Evolutionary conservation across 2,113 vertebrate species (phyloP).

Genomic region (Hiodon alosoides): DNA sequence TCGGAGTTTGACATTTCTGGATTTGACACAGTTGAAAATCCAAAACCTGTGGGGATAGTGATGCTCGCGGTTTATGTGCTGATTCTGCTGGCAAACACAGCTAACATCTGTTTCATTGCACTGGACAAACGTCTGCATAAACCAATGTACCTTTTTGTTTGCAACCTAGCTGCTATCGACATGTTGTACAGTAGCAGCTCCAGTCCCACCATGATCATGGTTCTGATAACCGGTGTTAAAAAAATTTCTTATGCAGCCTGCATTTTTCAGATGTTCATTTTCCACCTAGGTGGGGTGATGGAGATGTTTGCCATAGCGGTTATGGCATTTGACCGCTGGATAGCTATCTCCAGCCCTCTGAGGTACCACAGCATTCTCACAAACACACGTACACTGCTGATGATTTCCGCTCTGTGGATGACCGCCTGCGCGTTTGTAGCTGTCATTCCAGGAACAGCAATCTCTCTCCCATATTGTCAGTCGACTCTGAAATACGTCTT

Average conservation of each 20-base stretch:
- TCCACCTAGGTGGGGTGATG: slow-evolving; percentile 28
- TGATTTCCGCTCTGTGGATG: slow-evolving; percentile 29
- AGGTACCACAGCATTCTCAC: slow-evolving; percentile 34
- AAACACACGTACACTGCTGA: slow-evolving; percentile 22
- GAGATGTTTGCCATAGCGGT: slow-evolving; percentile 37
- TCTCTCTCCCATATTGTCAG: slow-evolving; percentile 31
- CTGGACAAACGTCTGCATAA: slow-evolving; percentile 38
- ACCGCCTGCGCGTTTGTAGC: slow-evolving; percentile 15
- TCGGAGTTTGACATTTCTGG: slow-evolving; percentile 36
- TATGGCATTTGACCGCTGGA: slow-evolving; percentile 39
- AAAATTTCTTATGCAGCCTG: slow-evolving; percentile 34
- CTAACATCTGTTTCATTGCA: slow-evolving; percentile 32
- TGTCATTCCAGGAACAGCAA: slow-evolving; percentile 10
- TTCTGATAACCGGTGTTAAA: slow-evolving; percentile 30
- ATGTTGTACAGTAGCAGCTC: slow-evolving; percentile 31
- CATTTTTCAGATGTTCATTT: slow-evolving; percentile 32
- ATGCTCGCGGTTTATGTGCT: slow-evolving; percentile 30
- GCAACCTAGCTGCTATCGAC: slow-evolving; percentile 43
- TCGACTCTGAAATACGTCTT: slow-evolving; percentile 28
- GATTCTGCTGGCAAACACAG: slow-evolving; percentile 21
- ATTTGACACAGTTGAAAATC: slow-evolving; percentile 33
- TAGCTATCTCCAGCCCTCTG: slow-evolving; percentile 39
- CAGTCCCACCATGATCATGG: slow-evolving; percentile 33
- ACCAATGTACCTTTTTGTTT: slow-evolving; percentile 45
- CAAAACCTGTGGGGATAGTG: slow-evolving; percentile 23